Evolutionary conservation across 2,797 vertebrate species (phyloP), one percentile per base, ranked within the genome.

Genomic region (Girardinus metallicus): DNA sequence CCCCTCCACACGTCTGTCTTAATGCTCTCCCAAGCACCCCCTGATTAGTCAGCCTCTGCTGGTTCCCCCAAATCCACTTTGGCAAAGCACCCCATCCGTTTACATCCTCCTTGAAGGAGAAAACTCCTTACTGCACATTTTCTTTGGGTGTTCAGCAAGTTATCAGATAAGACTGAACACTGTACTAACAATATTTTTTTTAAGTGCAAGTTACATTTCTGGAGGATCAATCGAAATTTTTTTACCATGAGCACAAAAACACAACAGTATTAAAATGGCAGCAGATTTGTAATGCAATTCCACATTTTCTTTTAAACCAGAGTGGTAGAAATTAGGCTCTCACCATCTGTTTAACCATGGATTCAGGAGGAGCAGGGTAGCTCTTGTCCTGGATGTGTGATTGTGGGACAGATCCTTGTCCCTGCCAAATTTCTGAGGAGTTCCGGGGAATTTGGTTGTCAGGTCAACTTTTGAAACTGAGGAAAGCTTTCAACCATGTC

Each of bases 1-100:
- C 95, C 95, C 95, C 95, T 96, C 93, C 89, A 95, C 96, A 95
- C 90, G 96, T 97, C 92, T 94, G 95, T 95, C 96, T 97, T 94
- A 94, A 94, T 96, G 96, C 94, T 96, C 93, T 92, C 92, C 95
- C 47, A 81, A 95, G 93, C 94, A 94, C 94, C 93, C 46, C 91
- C 70, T 95, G 95, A 96, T 97, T 93, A 96, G 94, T 95, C 34
- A 87, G 94, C 95, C 94, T 94, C 93, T 91, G 91, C 93, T 94
- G 95, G 91, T 91, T 95, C 89, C 93, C 94, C 94, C 91, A 93
- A 95, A 95, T 94, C 94, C 91, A 88, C 89, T 91, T 83, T 90
- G 84, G 87, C 92, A 89, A 89, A 91, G 89, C 85, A 86, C 85
- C 89, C 91, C 88, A 84, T 90, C 89, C 88, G 86, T 93, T 91